Evolutionary conservation across 2,888 invertebrate genomes (phyloP).

Genomic region (Microplitis manilae): DNA sequence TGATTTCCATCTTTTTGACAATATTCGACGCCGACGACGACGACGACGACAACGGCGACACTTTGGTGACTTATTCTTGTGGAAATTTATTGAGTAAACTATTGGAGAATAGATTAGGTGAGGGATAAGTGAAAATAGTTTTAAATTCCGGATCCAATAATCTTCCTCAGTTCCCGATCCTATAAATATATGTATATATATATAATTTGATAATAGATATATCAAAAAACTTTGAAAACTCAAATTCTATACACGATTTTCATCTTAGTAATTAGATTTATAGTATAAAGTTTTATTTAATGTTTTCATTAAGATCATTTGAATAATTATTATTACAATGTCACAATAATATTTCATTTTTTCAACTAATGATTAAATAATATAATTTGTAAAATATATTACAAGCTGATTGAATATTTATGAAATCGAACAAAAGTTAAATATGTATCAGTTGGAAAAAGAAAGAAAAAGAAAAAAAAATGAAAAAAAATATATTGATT

Average conservation of each 20-base stretch:
- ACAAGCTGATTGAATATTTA: no score
- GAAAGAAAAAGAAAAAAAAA: not conserved
- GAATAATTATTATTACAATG: no score
- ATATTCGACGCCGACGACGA: not conserved
- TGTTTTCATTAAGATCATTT: no score
- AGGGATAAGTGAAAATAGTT: constrained; percentile 50
- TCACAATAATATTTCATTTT: no score
- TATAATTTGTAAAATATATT: no score
- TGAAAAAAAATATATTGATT: not conserved
- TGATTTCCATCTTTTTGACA: not conserved
- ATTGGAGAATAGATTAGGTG: constrained; percentile 50
- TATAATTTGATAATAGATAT: no score
- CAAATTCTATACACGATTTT: no score
- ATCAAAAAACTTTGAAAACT: no score
- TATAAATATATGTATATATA: not conserved
- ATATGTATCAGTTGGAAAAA: not conserved
- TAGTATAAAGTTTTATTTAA: no score
- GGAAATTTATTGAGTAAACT: constrained; percentile 48
- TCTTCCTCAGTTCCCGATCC: constrained; percentile 44
- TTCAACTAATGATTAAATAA: no score
- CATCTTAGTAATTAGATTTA: no score
- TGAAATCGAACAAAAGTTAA: no score
- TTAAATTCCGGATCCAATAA: constrained; percentile 53
- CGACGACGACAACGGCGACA: not conserved
- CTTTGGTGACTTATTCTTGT: constrained; percentile 26